Evolutionary conservation across 92 coral and sea anemone genomes (phyloP).

Genomic region (Bergia puertoricense): DNA sequence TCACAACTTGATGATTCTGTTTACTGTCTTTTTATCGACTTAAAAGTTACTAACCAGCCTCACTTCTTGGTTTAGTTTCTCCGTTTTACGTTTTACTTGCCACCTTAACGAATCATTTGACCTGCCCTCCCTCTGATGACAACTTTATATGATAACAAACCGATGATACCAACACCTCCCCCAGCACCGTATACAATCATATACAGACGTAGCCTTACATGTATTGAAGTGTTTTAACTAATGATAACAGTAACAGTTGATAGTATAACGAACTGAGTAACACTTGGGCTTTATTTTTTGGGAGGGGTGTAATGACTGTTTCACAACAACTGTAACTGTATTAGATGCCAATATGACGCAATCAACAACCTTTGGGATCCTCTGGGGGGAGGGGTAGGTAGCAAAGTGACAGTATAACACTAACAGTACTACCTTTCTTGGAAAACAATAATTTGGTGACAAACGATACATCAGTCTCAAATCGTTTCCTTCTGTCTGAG

Average conservation of each 20-base stretch:
- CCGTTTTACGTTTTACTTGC: neutral
- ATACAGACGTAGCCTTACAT: neutral
- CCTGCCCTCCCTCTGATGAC: slow-evolving; percentile 34
- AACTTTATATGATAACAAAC: neutral
- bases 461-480: neutral
- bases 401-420: neutral
- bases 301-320: neutral
- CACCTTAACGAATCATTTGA: slow-evolving; percentile 34
- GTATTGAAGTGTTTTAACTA: neutral
- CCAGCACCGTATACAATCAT: neutral
- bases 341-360: neutral
- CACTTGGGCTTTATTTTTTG: neutral
- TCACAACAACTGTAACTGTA: neutral
- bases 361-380: neutral
- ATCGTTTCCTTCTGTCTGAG: neutral
- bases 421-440: neutral
- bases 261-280: neutral
- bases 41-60: neutral
- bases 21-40: neutral
- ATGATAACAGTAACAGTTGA: neutral
- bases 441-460: neutral
- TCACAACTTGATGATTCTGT: neutral
- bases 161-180: neutral
- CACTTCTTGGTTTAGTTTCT: neutral
- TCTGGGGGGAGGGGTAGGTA: neutral